These are phyloP conservation scores for Otus sunia DNA, from an alignment of 2,113 vertebrate genomes.

Conservation along the genomic window DNA sequence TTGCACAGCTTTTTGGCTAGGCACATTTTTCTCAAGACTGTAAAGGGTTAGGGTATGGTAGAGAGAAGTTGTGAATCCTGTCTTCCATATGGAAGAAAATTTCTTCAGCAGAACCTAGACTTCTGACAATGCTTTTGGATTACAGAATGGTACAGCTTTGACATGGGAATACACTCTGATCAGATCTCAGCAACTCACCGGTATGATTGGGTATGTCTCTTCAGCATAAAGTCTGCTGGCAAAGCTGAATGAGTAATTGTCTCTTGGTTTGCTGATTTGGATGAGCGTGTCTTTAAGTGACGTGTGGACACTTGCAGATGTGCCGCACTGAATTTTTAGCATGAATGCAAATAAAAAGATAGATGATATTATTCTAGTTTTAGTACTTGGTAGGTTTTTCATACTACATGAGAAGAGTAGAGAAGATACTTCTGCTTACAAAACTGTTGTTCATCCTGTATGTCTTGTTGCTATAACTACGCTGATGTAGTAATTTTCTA, in stretches of 20 bases:
- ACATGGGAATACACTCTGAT: not conserved
- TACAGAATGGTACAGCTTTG: not conserved
- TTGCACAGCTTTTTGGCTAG: not conserved
- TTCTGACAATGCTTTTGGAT: not conserved
- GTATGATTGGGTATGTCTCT: not conserved
- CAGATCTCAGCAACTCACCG: slow-evolving; percentile 38
- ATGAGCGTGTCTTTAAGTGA: not conserved
- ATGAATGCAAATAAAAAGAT: not conserved
- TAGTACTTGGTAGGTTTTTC: not conserved
- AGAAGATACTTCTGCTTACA: not conserved
- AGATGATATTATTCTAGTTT: not conserved
- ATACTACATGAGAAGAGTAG: not conserved
- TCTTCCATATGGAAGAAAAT: not conserved
- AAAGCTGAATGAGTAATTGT: not conserved
- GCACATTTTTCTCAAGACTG: not conserved
- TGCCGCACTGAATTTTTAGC: not conserved
- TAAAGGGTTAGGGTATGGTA: not conserved
- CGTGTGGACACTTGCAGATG: not conserved
- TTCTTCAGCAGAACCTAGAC: not conserved
- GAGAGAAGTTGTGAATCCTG: not conserved
- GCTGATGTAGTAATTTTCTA: not conserved
- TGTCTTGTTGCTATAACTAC: not conserved
- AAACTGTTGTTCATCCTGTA: not conserved
- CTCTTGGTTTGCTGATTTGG: slow-evolving; percentile 27
- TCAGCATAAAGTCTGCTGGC: slow-evolving; percentile 40